phyloP scores from a whole-genome alignment of 64 coral and sea anemone genomes.

The Pachyseris speciosa region DNA sequence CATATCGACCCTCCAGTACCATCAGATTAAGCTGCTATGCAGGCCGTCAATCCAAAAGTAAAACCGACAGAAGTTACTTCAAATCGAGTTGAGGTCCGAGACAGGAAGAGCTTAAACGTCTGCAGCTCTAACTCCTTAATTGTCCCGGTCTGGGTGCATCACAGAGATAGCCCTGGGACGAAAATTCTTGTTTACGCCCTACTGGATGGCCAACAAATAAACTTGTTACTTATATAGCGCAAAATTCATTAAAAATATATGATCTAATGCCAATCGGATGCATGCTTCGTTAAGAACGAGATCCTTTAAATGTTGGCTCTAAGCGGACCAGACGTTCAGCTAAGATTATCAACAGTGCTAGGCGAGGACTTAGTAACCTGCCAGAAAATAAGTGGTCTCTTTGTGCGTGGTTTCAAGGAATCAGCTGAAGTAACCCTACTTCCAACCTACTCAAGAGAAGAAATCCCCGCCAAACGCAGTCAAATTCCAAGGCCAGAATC shows the following conservation, averaged over 20 bases:
- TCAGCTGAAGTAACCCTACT: not conserved
- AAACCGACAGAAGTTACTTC: not conserved
- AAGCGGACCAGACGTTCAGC: not conserved
- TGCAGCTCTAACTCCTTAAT: slow-evolving; percentile 12
- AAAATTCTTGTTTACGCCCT: slow-evolving; percentile 64
- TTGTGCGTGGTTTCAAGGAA: slow-evolving; percentile 46
- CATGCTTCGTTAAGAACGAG: slow-evolving; percentile 50
- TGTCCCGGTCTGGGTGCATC: slow-evolving; percentile 61
- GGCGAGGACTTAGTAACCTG: slow-evolving; percentile 10
- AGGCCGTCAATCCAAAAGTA: not conserved
- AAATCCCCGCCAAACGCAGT: slow-evolving; percentile 21
- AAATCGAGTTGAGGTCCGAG: not conserved
- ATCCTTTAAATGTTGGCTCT: slow-evolving; percentile 4
- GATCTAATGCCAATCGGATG: too few relatives aligned
- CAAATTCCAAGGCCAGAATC: slow-evolving; percentile 54
- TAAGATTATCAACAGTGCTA: slow-evolving; percentile 50
- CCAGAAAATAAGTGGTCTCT: slow-evolving; percentile 44
- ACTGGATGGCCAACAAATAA: slow-evolving; percentile 69
- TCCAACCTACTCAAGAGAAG: slow-evolving; percentile 35
- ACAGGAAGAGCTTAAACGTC: not conserved
- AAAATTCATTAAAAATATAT: too few relatives aligned
- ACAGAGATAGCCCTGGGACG: slow-evolving; percentile 1
- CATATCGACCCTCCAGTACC: not conserved
- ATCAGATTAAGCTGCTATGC: not conserved
- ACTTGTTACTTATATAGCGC: too few relatives aligned